phyloP scores from a whole-genome alignment of 2,888 invertebrate genomes.

The Ophraella communa region DNA sequence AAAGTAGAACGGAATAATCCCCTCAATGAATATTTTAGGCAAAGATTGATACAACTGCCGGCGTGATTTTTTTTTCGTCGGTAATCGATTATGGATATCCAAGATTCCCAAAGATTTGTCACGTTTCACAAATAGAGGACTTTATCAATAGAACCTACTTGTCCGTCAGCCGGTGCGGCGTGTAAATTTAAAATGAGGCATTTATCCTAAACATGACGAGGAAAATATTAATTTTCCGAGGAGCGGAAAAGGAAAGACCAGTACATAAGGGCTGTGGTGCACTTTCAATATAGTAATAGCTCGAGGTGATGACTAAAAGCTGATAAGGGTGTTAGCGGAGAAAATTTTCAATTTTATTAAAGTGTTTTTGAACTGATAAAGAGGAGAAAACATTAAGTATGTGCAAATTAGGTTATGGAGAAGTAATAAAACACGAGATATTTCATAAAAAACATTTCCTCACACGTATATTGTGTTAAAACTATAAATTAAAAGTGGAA shows the following conservation, averaged over 20 bases:
- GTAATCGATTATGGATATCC: slow-evolving; percentile 19
- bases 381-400: no score
- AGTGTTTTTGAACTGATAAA: no score
- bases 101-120: slow-evolving; percentile 22
- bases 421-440: no score
- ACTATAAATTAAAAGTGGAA: no score
- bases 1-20: slow-evolving; percentile 8
- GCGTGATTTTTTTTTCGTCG: slow-evolving; percentile 10
- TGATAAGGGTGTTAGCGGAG: background rate
- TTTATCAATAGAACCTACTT: slow-evolving; percentile 25
- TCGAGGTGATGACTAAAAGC: background rate
- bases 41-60: slow-evolving; percentile 17
- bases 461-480: no score
- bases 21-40: slow-evolving; percentile 12
- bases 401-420: no score
- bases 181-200: slow-evolving; percentile 23
- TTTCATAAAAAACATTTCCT: no score
- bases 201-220: slow-evolving; percentile 12
- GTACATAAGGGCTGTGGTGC: background rate
- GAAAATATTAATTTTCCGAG: slow-evolving; percentile 22
- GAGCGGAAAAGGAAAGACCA: background rate
- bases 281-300: slow-evolving; percentile 3
- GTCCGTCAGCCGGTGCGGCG: slow-evolving; percentile 15
- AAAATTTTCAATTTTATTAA: background rate
- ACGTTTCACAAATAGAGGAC: slow-evolving; percentile 25